Base-by-base conservation (phyloP, 2,888 invertebrate species). In the Liposcelis brunnea region DNA sequence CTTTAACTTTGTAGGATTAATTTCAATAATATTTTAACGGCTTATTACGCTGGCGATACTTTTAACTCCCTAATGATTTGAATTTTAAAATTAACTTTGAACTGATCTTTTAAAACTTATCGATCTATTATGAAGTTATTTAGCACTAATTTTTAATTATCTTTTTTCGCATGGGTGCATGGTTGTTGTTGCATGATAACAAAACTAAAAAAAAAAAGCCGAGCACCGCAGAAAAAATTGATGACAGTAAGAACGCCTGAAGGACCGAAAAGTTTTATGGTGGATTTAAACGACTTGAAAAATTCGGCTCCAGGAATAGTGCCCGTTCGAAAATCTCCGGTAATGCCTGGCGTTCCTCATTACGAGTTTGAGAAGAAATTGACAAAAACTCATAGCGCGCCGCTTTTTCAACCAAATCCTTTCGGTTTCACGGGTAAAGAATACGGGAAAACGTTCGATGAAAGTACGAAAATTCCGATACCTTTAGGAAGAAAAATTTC, bases 301-400 rank as follows among this genome's bases (percentile, higher is more conserved):
- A 21, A 18, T 18, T 16, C 7, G 6, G 19, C 5, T 5, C 18
- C 4, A 11, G 6, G 40, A 18, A 4, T 35, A 7, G 35, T 35
- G 6, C 19, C 40, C 6, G 40, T 40, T n/a, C 16, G 21, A 18
- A 16, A 40, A 19, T 5, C 16, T 7, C 11, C 40, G 21, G 40
- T 21, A 6, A 40, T 40, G 40, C 40, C 18, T n/a, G 40, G 40
- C 4, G 40, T 40, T 7, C 40, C 40, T 14, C 40, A 40, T 19
- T 40, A 18, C 21, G 40, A 40, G 16, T 14, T 40, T 7, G 15
- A 35, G 10, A 35, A 35, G 10, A 40, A 40, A 19, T 18, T 40
- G 6, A 40, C 16, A 11, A 40, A 40, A 21, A 40, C 40, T 18
- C 19, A 7, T 8, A 40, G 40, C 21, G 40, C 6, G 6, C 40